Evolutionary conservation across 2,888 invertebrate species (phyloP), one percentile per base, ranked within the genome.

Genomic region (Nymphalis c-album): DNA sequence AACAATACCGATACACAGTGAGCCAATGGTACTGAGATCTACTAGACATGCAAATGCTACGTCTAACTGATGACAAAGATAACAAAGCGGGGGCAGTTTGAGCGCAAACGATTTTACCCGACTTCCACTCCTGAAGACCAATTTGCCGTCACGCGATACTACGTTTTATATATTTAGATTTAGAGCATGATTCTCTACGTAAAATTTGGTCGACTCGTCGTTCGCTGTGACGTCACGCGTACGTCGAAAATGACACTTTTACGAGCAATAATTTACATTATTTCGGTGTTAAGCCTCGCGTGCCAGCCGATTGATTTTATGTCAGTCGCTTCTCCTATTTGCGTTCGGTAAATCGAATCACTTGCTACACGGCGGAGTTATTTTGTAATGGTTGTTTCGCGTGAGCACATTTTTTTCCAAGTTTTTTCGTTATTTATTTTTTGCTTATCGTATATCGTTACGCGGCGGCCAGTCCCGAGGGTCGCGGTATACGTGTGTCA

Each of bases 261-360:
- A 91, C 88, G 89, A 90, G 90, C 85, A 85, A 91, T 91, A 90
- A 91, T 91, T 91, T 91, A 91, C 90, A 88, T 90, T 89, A 89
- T 90, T 88, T 86, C 85, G 88, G 88, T 88, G 90, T 89, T 86
- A 86, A 87, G 86, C 84, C 82, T 91, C 87, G 92, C 91, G 91
- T 91, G 92, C 87, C 81, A 78, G 82, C 84, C 90, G 91, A 91
- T 92, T 91, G 92, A 91, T 92, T 91, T 88, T 90, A 87, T 84
- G 90, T 88, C 90, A 85, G 90, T 84, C 84, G 85, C 86, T 85
- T 88, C 90, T 88, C 87, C 85, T 88, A 87, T 90, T 89, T 87
- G 85, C 86, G 87, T 86, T 85, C 78, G 82, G 86, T 85, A 88
- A 90, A 90, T 89, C 90, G 88, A 90, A 91, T 91, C 88, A 87